Percentiles rank a stretch among this genome's conserved stretches.
Evolutionary conservation across 2,888 invertebrate species (phyloP).

Genomic region (Microctonus brassicae): DNA sequence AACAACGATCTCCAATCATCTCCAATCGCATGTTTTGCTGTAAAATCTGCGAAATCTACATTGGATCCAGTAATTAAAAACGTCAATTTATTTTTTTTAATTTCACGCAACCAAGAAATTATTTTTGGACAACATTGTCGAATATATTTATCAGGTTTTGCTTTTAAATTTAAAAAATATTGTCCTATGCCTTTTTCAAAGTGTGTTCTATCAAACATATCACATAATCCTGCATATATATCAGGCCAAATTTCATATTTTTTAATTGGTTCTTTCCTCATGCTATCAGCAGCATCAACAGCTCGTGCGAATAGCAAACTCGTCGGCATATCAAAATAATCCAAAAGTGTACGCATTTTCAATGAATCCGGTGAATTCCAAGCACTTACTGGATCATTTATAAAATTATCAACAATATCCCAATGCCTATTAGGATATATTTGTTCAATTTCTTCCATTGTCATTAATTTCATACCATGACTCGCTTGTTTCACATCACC

Average conservation of each 20-base stretch:
- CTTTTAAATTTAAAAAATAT: slow-evolving; percentile 76
- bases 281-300: slow-evolving; percentile 76
- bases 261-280: slow-evolving; percentile 58
- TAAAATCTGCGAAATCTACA: slow-evolving; percentile 78
- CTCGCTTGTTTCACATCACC: slow-evolving; percentile 77
- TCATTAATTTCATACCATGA: slow-evolving; percentile 77
- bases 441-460: slow-evolving; percentile 70
- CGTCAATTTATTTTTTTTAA: slow-evolving; percentile 73
- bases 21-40: slow-evolving; percentile 76
- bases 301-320: slow-evolving; percentile 77
- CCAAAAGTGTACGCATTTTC: slow-evolving; percentile 76
- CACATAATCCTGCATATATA: slow-evolving; percentile 74
- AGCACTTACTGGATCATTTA: slow-evolving; percentile 72
- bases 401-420: slow-evolving; percentile 72
- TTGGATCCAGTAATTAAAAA: slow-evolving; percentile 82
- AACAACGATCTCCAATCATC: slow-evolving; percentile 77
- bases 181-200: slow-evolving; percentile 73
- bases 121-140: slow-evolving; percentile 72
- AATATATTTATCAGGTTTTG: slow-evolving; percentile 72
- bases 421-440: slow-evolving; percentile 74
- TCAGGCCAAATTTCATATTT: slow-evolving; percentile 77
- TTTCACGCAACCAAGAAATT: slow-evolving; percentile 73
- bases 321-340: slow-evolving; percentile 81
- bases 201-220: slow-evolving; percentile 75
- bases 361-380: slow-evolving; percentile 76